Evolutionary conservation across 2,113 vertebrate species (phyloP).

Genomic region (Aspiorhynchus laticeps): DNA sequence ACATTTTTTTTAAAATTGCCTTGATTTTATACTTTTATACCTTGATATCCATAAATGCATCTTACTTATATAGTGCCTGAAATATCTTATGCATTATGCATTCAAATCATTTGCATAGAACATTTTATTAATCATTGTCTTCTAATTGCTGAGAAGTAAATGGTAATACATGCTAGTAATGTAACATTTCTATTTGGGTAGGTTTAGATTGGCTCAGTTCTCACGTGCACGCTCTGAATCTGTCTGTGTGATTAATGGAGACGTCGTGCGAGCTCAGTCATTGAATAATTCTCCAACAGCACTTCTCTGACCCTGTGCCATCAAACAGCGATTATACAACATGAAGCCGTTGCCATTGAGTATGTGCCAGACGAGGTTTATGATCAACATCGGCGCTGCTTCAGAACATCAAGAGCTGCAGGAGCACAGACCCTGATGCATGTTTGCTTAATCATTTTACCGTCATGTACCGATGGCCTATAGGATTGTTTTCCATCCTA

Average conservation of each 20-base stretch:
- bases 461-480: neutral
- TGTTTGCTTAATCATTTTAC: neutral
- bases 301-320: neutral
- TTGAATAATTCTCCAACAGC: conserved; percentile 47
- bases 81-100: neutral
- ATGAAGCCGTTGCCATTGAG: conserved; percentile 46
- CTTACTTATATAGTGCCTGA: neutral
- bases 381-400: conserved; percentile 43
- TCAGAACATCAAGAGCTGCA: neutral
- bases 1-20: too few species aligned
- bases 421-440: neutral
- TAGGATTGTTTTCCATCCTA: neutral
- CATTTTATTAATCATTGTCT: neutral
- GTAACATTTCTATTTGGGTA: neutral
- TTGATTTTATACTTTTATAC: neutral
- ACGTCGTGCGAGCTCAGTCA: neutral
- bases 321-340: conserved; percentile 54
- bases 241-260: conserved; percentile 6
- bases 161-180: neutral
- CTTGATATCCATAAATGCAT: neutral
- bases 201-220: neutral
- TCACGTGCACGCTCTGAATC: neutral
- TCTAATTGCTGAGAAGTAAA: neutral
- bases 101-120: neutral
- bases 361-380: conserved; percentile 55